Base-by-base conservation (phyloP, 2,888 invertebrate species). In the Stegana nigrithorax region DNA sequence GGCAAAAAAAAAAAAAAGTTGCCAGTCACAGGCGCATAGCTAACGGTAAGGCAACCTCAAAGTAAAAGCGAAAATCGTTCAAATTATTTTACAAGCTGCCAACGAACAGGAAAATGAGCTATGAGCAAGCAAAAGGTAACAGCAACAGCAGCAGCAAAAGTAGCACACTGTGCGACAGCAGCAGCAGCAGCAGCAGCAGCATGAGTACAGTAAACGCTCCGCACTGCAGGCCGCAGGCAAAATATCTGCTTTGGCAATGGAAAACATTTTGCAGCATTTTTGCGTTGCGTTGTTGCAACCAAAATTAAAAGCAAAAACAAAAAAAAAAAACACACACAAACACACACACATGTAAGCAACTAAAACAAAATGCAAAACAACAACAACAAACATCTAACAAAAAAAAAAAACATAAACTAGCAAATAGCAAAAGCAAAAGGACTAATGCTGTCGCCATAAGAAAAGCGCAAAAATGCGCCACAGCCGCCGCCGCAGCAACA, bases 21-120 rank as follows among this genome's bases (percentile, higher is more conserved):
- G 2, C n/a, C 36, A 36, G 12, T 36, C 36, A 36, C n/a, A n/a
- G n/a, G n/a, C n/a, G n/a, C n/a, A n/a, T n/a, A n/a, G n/a, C n/a
- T n/a, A n/a, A n/a, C n/a, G n/a, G n/a, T n/a, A n/a, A n/a, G n/a
- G n/a, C n/a, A 32, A 32, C 39, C 14, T 14, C 36, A 55, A 55
- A 55, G 53, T 73, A 75, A 78, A 73, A 71, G 68, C 67, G 67
- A 73, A 73, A 73, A 72, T 67, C 70, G 70, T 72, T 76, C 65
- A 67, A 75, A 75, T 75, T 78, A 78, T 75, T 75, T 78, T 67
- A 65, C 72, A 72, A 69, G 72, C 73, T 70, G 62, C 61, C 66
- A 59, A 62, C 29, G 2, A 7, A 26, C 36, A 29, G 53, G n/a
- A 55, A 55, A 57, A 59, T 53, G 57, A 66, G 60, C 27, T 32